Conservation (phyloP, 2,888 invertebrate species). For the Pachymerium ferrugineum region DNA sequence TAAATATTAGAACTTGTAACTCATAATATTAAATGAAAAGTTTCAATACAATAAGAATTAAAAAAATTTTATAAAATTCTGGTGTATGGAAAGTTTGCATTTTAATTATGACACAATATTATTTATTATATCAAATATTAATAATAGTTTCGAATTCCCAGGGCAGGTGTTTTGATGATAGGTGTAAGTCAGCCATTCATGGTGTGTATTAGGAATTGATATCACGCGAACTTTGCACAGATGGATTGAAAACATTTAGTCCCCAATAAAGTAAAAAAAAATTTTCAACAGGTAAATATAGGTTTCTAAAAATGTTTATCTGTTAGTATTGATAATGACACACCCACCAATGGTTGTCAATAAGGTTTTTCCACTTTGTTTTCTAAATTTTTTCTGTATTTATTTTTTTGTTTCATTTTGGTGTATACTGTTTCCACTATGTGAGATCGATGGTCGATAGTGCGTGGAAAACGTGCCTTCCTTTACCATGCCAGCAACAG, state of each 20-base stretch:
- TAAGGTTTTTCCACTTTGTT: neutral
- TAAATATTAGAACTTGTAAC: too few relatives aligned
- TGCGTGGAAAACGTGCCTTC: constrained; percentile 5
- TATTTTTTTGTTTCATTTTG: neutral
- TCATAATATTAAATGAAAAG: too few relatives aligned
- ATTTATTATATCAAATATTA: neutral
- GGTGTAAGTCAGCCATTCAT: neutral
- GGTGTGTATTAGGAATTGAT: neutral
- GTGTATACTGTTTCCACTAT: neutral
- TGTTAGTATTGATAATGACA: too few relatives aligned
- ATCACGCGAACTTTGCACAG: neutral
- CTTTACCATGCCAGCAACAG: neutral
- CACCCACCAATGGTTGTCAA: neutral
- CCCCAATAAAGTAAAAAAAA: too few relatives aligned
- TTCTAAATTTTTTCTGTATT: neutral
- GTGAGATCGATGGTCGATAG: constrained; percentile 8
- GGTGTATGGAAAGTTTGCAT: too few relatives aligned
- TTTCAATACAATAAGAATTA: too few relatives aligned
- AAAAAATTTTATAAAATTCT: too few relatives aligned
- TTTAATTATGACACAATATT: too few relatives aligned
- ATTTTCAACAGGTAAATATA: too few relatives aligned
- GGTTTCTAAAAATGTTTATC: too few relatives aligned
- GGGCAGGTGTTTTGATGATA: constrained; percentile 7
- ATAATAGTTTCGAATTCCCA: neutral
- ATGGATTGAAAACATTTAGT: neutral